A percentile compares a stretch with the other conserved stretches of the same genome.
phyloP scores from a whole-genome alignment of 2,888 invertebrate species.

The Geophilus truncorum region DNA sequence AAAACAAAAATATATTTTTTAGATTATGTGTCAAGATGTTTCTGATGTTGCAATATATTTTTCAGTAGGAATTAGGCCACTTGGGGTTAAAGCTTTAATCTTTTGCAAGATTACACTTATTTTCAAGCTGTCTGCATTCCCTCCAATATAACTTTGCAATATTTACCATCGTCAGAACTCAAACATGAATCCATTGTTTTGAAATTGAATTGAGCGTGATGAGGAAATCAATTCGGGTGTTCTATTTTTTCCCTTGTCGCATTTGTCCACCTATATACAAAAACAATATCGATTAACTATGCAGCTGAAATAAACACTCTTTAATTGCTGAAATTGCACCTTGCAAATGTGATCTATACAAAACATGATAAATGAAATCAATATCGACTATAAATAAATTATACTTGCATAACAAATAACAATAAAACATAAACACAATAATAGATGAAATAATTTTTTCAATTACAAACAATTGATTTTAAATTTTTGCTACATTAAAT shows the following conservation, averaged over 20 bases:
- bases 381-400: too few relatives aligned
- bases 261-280: background rate
- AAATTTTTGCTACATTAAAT: too few relatives aligned
- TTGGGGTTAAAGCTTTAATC: background rate
- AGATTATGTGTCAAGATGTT: background rate
- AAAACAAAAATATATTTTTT: background rate
- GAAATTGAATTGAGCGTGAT: background rate
- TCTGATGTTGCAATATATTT: background rate
- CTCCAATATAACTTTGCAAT: background rate
- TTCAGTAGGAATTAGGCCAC: background rate
- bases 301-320: background rate
- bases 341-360: too few relatives aligned
- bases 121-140: background rate
- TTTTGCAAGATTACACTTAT: background rate
- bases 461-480: too few relatives aligned
- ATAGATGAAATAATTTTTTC: too few relatives aligned
- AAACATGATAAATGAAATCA: too few relatives aligned
- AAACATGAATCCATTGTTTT: conserved; percentile 12
- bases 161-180: background rate
- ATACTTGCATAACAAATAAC: too few relatives aligned
- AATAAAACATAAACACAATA: too few relatives aligned
- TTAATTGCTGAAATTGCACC: too few relatives aligned
- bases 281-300: background rate
- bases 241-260: background rate
- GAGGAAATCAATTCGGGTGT: background rate